Evolutionary conservation across 1,140 invertebrate genomes (phyloP), one percentile per base, ranked within the genome.

Genomic region (Leptopilina clavipes): DNA sequence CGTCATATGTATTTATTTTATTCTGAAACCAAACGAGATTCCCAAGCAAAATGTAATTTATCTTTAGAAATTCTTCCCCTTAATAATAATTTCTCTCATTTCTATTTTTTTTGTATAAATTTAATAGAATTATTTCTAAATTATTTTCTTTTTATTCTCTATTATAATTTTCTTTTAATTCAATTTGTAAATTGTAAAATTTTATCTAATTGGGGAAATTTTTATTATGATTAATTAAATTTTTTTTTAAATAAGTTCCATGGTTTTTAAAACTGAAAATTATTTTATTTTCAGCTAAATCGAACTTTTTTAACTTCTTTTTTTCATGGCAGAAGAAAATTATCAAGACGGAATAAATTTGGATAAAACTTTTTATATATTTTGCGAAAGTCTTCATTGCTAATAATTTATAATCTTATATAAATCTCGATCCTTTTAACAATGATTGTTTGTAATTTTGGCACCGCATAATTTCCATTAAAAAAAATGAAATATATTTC

Each of bases 21-120:
- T 75, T 70, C 18, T 31, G 18, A 18, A 44, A 12, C 10, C 22
- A 70, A 31, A 70, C 54, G n/a, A 44, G 56, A 45, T 71, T 25
- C 19, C 25, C 59, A 22, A 31, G 59, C 31, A 75, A 77, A 73
- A 73, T 75, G 74, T 76, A 72, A 72, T 56, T 72, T 71, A 52
- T 59, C 19, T 77, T 71, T 59, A 54, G 65, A 74, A 71, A 40
- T 40, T 52, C 45, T 78, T 70, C 10, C 31, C 59, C 25, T 8
- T 31, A 10, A 14, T 25, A 31, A 31, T 65, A 11, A 65, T 65
- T 31, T 65, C 2, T 12, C 25, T 31, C 25, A 31, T 31, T 31
- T 31, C 25, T 31, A 31, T 31, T 31, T 31, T 31, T 31, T 2
- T 31, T 31, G 25, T 2, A 31, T 2, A 31, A 31, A 31, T 31